Percentiles rank a stretch among this genome's conserved stretches.
Evolutionary conservation across 2,113 vertebrate species (phyloP).

Genomic region (Propithecus coquereli): DNA sequence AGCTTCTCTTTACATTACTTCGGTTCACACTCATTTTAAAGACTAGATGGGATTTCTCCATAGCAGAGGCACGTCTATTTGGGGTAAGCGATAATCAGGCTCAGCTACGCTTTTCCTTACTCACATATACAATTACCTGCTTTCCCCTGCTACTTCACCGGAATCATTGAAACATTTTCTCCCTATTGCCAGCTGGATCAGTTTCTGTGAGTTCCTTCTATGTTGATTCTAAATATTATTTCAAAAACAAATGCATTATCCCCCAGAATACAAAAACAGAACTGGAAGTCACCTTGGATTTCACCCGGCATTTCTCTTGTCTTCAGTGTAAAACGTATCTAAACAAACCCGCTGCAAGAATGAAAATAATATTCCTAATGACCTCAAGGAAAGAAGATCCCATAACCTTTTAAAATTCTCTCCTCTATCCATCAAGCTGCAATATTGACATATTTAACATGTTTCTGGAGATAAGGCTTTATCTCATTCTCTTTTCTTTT

Average conservation of each 20-base stretch:
- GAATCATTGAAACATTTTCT: slow-evolving; percentile 2
- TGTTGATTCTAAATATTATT: slow-evolving; percentile 25
- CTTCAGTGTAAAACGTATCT: neutral
- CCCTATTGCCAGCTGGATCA: neutral
- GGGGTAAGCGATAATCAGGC: neutral
- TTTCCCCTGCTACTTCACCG: neutral
- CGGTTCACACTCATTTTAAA: slow-evolving; percentile 50
- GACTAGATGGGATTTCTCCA: slow-evolving; percentile 41
- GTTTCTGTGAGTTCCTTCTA: neutral
- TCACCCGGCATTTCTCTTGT: neutral
- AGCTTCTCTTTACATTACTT: slow-evolving; percentile 41
- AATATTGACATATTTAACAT: neutral
- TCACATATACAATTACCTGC: neutral
- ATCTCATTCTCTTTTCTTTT: neutral
- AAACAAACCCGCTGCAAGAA: neutral
- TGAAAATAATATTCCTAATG: neutral
- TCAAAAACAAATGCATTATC: neutral
- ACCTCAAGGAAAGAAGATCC: neutral
- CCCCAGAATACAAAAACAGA: neutral
- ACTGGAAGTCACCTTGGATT: neutral
- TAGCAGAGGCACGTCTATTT: neutral
- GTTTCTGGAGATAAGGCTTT: slow-evolving; percentile 18
- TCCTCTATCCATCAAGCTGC: neutral
- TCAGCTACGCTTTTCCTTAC: neutral
- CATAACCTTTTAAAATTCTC: neutral